A percentile compares a stretch with the other conserved stretches of the same genome.
Conservation (phyloP, 2,113 vertebrate genomes). For the Podiceps cristatus region DNA sequence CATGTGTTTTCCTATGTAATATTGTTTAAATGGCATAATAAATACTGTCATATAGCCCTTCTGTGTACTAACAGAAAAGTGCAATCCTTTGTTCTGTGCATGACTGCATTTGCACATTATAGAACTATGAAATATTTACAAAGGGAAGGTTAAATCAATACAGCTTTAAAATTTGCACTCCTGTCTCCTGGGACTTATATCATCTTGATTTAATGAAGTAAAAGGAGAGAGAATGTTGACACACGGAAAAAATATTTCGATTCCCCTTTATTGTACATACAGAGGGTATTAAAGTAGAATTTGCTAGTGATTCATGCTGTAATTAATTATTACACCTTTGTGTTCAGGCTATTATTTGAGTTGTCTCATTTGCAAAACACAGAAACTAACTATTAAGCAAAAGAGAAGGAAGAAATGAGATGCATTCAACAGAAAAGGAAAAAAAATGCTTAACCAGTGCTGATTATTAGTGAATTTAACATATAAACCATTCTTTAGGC, state of each 20-base stretch:
- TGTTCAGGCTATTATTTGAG: conserved; percentile 41
- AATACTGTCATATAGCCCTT: conserved; percentile 43
- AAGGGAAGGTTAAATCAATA: conserved; percentile 82
- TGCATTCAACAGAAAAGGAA: neutral
- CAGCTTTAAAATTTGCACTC: conserved; percentile 78
- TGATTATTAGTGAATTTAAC: neutral
- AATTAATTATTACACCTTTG: conserved; percentile 71
- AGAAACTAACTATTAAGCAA: neutral
- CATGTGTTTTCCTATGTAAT: conserved; percentile 46
- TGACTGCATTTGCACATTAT: conserved; percentile 68
- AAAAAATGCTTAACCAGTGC: neutral
- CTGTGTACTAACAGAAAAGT: conserved; percentile 43
- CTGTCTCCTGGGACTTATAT: conserved; percentile 72
- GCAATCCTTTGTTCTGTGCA: conserved; percentile 65
- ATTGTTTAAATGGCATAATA: conserved; percentile 68
- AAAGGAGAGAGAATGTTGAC: conserved; percentile 72
- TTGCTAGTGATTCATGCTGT: conserved; percentile 52
- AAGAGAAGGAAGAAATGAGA: neutral
- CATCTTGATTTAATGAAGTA: conserved; percentile 81
- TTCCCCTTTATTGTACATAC: conserved; percentile 54
- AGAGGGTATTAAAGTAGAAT: conserved; percentile 58
- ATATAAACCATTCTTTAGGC: neutral
- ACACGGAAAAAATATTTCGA: conserved; percentile 55
- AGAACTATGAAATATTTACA: conserved; percentile 80
- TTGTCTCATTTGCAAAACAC: conserved; percentile 35